Evolutionary conservation across 2,888 invertebrate genomes (phyloP).

Genomic region (Cremastinae sp.): DNA sequence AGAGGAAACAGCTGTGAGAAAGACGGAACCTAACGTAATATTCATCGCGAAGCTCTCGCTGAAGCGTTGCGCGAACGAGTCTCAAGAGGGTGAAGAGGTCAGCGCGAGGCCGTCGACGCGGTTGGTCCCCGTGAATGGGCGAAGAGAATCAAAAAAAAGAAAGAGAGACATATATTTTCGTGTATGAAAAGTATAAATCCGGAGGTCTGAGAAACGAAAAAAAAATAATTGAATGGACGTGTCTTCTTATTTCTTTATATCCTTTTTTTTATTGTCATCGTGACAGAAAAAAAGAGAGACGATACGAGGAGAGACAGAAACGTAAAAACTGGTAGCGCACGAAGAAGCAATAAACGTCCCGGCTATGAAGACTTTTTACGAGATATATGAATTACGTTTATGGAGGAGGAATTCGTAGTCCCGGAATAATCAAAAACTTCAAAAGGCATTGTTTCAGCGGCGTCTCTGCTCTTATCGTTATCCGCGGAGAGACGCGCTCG

Average conservation of each 20-base stretch:
- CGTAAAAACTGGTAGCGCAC: conserved; percentile 57
- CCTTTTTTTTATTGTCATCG: neutral
- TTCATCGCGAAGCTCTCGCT: conserved; percentile 72
- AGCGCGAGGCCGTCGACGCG: conserved; percentile 50
- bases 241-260: neutral
- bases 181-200: conserved; percentile 9
- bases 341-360: conserved; percentile 57
- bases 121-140: conserved; percentile 55
- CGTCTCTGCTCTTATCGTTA: no score
- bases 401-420: conserved; percentile 20
- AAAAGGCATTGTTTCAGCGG: no score
- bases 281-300: conserved; percentile 10
- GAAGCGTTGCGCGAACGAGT: conserved; percentile 55
- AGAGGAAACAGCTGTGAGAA: conserved; percentile 23
- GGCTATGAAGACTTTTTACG: conserved; percentile 18
- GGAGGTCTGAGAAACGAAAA: neutral
- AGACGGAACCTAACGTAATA: conserved; percentile 71
- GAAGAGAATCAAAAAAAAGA: conserved; percentile 33
- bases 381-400: conserved; percentile 50
- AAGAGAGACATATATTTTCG: neutral
- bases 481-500: neutral
- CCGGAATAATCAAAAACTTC: no score
- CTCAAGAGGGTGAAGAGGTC: conserved; percentile 52
- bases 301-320: conserved; percentile 6
- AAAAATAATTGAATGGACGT: conserved; percentile 51